Conservation (phyloP, 2,113 vertebrate species). For the Mohoua ochrocephala region DNA sequence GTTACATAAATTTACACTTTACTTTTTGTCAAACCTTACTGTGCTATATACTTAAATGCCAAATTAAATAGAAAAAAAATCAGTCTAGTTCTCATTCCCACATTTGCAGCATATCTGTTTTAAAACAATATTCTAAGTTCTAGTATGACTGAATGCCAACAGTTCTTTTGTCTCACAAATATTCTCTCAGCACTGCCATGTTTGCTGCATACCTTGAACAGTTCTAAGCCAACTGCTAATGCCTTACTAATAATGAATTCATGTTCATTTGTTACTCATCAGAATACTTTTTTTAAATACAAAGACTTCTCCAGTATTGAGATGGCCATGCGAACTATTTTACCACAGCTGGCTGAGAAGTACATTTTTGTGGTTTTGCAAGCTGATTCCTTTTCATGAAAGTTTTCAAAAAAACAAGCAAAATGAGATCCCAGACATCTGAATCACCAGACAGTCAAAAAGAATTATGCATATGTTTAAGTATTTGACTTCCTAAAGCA, state of each 20-base stretch:
- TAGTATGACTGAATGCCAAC: neutral
- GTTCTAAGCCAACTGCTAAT: neutral
- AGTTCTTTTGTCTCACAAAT: neutral
- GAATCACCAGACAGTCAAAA: conserved; percentile 49
- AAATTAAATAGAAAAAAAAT: neutral
- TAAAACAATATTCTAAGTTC: neutral
- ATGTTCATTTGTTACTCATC: neutral
- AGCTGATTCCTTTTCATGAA: conserved; percentile 30
- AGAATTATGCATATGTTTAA: neutral
- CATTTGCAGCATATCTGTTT: neutral
- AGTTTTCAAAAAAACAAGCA: conserved; percentile 50
- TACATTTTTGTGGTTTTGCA: conserved; percentile 65
- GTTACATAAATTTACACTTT: neutral
- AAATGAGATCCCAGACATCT: conserved; percentile 55
- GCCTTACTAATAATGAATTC: neutral
- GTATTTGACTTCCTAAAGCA: conserved; percentile 8
- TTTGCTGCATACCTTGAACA: neutral
- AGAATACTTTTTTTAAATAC: neutral
- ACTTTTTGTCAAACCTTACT: neutral
- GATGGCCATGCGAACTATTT: neutral
- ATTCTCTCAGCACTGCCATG: neutral
- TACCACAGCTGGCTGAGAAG: conserved; percentile 8
- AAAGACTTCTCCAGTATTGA: neutral
- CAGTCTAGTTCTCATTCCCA: neutral
- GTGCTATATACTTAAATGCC: neutral